Base-by-base conservation (phyloP, 2,888 invertebrate genomes). In the Drosophila pseudotalamancana region DNA sequence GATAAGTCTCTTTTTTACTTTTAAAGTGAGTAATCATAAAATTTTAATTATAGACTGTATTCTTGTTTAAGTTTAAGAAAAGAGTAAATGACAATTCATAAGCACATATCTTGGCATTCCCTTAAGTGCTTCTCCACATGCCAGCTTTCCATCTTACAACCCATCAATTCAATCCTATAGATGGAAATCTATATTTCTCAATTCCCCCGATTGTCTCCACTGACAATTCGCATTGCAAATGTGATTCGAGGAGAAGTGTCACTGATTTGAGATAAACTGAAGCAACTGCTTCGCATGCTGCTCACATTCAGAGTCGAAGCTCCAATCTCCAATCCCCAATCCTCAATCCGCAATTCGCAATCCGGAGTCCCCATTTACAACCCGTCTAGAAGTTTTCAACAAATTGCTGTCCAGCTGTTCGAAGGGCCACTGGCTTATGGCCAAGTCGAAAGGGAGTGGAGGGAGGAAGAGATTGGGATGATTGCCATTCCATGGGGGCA, bases 401-500 rank as follows among this genome's bases (percentile, higher is more conserved):
- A 60, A 59, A 59, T 59, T 59, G 61, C 49, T 6, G 18, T 25
- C 37, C 12, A 27, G 27, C 37, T 19, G 29, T n/a, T 27, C 29
- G 29, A 25, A 43, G 29, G 35, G 23, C 27, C 42, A 25, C 50
- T 67, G 73, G 69, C 53, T 69, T 57, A 25, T 45, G 68, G 64
- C 64, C 61, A 75, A 54, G 32, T 32, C 42, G 12, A n/a, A 18
- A 9, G 6, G 9, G 23, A 31, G 11, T 8, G 31, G 29, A 6
- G 5, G 14, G 12, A 16, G 39, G 9, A 1, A n/a, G 3, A 2
- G 32, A 12, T 11, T 27, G 51, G 4, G 31, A 8, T 55, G 55
- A 83, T 72, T 77, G 74, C 57, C 64, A 48, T 71, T 75, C 68
- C 80, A 64, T 83, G 50, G 60, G n/a, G 60, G 62, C 74, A 75